Percentiles rank a stretch among this genome's conserved stretches.
These are phyloP conservation scores for Drosophila suzukii DNA, from an alignment of 1,140 invertebrate genomes.

Conservation along the genomic window DNA sequence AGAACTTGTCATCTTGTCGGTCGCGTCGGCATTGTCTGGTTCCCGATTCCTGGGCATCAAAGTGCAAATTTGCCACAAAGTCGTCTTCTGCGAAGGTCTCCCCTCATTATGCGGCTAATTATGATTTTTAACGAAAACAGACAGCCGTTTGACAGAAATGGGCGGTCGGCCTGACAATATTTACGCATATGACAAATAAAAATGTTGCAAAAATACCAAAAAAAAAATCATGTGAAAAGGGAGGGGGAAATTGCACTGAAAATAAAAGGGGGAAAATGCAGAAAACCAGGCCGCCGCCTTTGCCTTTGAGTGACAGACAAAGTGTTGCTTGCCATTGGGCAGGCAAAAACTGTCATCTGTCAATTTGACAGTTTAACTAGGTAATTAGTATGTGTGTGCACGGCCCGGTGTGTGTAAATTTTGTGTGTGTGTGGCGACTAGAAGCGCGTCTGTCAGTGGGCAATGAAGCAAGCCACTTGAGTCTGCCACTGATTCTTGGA, in stretches of 20 bases:
- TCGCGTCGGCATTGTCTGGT: constrained; percentile 38
- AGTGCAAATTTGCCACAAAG: constrained; percentile 56
- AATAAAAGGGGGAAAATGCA: constrained; percentile 16
- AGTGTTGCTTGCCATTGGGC: constrained; percentile 74
- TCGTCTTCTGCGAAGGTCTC: constrained; percentile 60
- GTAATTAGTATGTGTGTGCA: constrained; percentile 74
- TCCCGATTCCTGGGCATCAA: constrained; percentile 31
- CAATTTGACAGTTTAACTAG: constrained; percentile 84
- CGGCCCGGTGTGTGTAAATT: constrained; percentile 13
- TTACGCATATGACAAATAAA: constrained; percentile 70
- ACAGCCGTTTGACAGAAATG: constrained; percentile 72
- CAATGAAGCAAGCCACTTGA: constrained; percentile 74
- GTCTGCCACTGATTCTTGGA: constrained; percentile 56
- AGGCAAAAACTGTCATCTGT: constrained; percentile 83
- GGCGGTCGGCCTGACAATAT: constrained; percentile 47
- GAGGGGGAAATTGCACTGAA: constrained; percentile 5
- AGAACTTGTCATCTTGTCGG: constrained; percentile 63
- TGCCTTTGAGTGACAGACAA: constrained; percentile 63
- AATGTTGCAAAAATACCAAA: constrained; percentile 66
- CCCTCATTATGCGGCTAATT: constrained; percentile 57
- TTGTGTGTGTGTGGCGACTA: constrained; percentile 45
- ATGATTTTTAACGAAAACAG: constrained; percentile 63
- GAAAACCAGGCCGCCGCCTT: constrained; percentile 42
- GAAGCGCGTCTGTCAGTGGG: constrained; percentile 70
- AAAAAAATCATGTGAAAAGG: background rate